Evolutionary conservation across 2,797 vertebrate species (phyloP).

Genomic region (Neoniphon sammara): DNA sequence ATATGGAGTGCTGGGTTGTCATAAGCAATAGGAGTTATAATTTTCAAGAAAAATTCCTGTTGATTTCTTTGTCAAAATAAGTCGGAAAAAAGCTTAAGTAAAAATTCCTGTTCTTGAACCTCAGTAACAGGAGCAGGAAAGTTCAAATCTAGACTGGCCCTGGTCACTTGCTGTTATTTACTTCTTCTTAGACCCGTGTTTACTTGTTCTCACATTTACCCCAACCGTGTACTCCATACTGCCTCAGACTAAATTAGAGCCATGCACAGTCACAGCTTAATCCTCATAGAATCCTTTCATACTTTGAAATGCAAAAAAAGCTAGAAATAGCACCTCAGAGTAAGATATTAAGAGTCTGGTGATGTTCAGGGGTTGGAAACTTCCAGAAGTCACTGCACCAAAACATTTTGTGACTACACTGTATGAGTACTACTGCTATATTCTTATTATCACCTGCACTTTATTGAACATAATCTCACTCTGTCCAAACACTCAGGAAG

Average conservation of each 20-base stretch:
- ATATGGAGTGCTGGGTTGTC: neutral
- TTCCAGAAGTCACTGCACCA: constrained; percentile 45
- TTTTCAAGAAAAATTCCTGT: neutral
- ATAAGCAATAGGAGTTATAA: neutral
- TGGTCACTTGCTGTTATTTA: neutral
- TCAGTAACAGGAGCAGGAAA: constrained; percentile 13
- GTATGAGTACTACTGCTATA: constrained; percentile 36
- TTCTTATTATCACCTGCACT: constrained; percentile 17
- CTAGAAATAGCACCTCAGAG: constrained; percentile 57
- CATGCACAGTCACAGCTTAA: constrained; percentile 53
- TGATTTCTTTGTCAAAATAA: too few species aligned
- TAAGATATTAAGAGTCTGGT: constrained; percentile 55
- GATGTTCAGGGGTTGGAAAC: constrained; percentile 48
- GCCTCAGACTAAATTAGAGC: constrained; percentile 49
- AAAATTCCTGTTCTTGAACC: neutral
- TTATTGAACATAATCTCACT: constrained; percentile 33
- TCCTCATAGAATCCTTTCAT: constrained; percentile 52
- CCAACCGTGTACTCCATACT: constrained; percentile 18
- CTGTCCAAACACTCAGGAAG: neutral
- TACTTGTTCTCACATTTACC: constrained; percentile 19
- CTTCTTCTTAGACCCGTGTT: too few species aligned
- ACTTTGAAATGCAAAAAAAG: constrained; percentile 66
- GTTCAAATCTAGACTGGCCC: constrained; percentile 19
- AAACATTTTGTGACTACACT: constrained; percentile 37
- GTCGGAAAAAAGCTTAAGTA: neutral